These are phyloP conservation scores for Sipha flava DNA, from an alignment of 1,140 invertebrate species.

Conservation along the genomic window DNA sequence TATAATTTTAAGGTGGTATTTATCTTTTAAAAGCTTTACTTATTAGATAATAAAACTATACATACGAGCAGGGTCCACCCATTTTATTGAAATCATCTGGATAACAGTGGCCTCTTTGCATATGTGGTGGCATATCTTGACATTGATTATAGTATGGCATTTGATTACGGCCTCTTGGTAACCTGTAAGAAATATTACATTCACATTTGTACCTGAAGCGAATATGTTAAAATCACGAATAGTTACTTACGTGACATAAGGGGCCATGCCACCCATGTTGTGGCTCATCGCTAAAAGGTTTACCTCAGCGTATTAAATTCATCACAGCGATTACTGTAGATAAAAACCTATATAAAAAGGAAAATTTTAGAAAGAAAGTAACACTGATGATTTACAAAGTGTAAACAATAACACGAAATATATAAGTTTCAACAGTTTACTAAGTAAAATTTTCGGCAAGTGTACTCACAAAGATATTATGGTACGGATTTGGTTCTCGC, in stretches of 20 bases:
- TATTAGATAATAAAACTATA: neutral
- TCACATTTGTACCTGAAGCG: too few relatives aligned
- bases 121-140: conserved; percentile 38
- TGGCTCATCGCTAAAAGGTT: conserved; percentile 39
- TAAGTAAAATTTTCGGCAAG: too few relatives aligned
- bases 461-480: neutral
- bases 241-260: conserved; percentile 42
- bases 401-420: too few relatives aligned
- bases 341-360: neutral
- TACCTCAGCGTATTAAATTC: neutral
- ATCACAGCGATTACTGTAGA: neutral
- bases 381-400: too few relatives aligned
- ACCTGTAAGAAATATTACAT: conserved; percentile 35
- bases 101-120: conserved; percentile 39
- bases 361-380: too few relatives aligned
- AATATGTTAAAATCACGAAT: neutral
- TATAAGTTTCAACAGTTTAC: too few relatives aligned
- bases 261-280: conserved; percentile 49
- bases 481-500: neutral
- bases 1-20: too few relatives aligned
- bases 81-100: conserved; percentile 40
- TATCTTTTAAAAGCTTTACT: too few relatives aligned
- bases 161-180: conserved; percentile 42
- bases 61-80: conserved; percentile 33
- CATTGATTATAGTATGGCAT: conserved; percentile 41